A percentile compares a stretch with the other conserved stretches of the same genome.
These are phyloP conservation scores for Pyrrhia umbra DNA, from an alignment of 2,888 invertebrate species.

Conservation along the genomic window DNA sequence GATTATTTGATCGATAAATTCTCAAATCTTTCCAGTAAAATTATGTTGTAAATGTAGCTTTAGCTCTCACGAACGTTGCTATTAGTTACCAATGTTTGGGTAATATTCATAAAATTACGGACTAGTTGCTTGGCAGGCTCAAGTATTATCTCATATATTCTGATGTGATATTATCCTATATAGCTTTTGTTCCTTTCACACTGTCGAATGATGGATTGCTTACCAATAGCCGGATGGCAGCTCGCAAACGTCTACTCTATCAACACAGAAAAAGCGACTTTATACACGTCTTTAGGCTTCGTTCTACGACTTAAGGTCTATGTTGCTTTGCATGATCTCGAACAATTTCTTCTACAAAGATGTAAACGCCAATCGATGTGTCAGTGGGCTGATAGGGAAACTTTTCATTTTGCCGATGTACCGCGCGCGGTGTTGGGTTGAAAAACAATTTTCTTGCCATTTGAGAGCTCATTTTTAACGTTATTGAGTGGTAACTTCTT, in stretches of 20 bases:
- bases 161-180: conserved; percentile 69
- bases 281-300: conserved; percentile 62
- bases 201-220: conserved; percentile 84
- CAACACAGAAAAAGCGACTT: conserved; percentile 74
- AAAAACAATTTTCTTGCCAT: conserved; percentile 87
- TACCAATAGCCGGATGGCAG: conserved; percentile 81
- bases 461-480: conserved; percentile 85
- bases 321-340: conserved; percentile 77
- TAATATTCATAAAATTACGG: not conserved
- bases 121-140: conserved; percentile 20
- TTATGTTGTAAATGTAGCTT: too few species aligned
- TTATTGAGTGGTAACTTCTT: conserved; percentile 83
- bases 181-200: conserved; percentile 80
- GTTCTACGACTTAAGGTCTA: conserved; percentile 74
- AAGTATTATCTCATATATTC: conserved; percentile 67
- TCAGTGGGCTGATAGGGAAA: conserved; percentile 87
- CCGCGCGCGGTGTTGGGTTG: conserved; percentile 75
- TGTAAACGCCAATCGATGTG: conserved; percentile 88
- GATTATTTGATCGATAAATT: conserved; percentile 65
- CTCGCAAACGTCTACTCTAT: conserved; percentile 78
- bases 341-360: conserved; percentile 86
- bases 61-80: too few species aligned
- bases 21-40: not conserved
- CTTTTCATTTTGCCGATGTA: conserved; percentile 88
- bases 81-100: too few species aligned